Evolutionary conservation across 2,888 invertebrate species (phyloP).

Genomic region (Nomada fucata): DNA sequence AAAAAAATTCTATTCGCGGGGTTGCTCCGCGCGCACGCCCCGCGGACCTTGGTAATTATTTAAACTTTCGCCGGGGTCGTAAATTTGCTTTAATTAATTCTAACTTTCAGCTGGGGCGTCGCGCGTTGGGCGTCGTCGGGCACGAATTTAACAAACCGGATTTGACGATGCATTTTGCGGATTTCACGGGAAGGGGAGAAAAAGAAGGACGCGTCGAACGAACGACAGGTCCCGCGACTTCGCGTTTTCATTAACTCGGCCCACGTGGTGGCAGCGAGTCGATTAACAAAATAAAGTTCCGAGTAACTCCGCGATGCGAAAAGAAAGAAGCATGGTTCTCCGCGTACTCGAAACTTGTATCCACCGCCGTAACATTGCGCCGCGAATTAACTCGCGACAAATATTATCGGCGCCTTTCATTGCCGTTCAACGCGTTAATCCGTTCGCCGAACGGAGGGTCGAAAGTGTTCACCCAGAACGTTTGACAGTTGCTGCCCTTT

Average conservation of each 20-base stretch:
- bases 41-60: conserved; percentile 49
- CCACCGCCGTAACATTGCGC: no score
- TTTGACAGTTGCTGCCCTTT: conserved; percentile 24
- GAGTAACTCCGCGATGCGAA: not conserved
- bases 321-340: not conserved
- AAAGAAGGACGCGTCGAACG: not conserved
- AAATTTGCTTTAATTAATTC: conserved; percentile 63
- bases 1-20: conserved; percentile 8
- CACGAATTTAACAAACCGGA: conserved; percentile 59
- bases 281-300: conserved; percentile 11
- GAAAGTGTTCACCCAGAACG: conserved; percentile 12
- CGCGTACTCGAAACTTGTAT: no score
- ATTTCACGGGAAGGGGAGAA: not conserved
- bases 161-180: conserved; percentile 29
- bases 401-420: not conserved
- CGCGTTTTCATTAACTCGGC: conserved; percentile 24
- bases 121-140: conserved; percentile 45
- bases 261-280: not conserved
- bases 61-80: conserved; percentile 50
- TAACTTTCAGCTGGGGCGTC: conserved; percentile 40
- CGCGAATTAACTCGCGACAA: no score
- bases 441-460: not conserved
- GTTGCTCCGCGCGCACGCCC: not conserved
- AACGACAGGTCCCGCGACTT: conserved; percentile 9
- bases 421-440: not conserved